Percentiles rank a stretch among this genome's conserved stretches.
Conservation (phyloP, 1,140 invertebrate genomes). For the Ectropis grisescens region DNA sequence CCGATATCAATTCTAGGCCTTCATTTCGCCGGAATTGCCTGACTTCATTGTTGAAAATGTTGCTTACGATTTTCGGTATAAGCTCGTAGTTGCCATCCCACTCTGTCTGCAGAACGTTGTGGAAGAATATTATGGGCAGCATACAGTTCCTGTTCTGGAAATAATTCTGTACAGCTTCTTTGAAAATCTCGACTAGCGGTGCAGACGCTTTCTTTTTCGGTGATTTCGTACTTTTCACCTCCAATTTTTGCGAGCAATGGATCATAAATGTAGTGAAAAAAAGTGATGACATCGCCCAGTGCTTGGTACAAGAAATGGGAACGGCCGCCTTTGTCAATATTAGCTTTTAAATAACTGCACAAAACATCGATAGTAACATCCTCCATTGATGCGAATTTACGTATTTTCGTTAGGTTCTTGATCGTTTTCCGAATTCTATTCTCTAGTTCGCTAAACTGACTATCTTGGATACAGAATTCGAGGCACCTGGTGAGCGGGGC, state of each 20-base stretch:
- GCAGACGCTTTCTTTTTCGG: conserved; percentile 41
- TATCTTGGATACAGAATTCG: conserved; percentile 77
- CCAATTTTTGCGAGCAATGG: conserved; percentile 70
- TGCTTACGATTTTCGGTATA: conserved; percentile 68
- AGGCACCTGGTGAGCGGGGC: conserved; percentile 74
- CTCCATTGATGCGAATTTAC: conserved; percentile 73
- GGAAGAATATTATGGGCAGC: conserved; percentile 75
- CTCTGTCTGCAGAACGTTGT: conserved; percentile 71
- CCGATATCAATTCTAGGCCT: conserved; percentile 73
- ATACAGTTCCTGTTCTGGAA: conserved; percentile 75
- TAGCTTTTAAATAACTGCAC: conserved; percentile 69
- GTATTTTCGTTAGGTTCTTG: conserved; percentile 73
- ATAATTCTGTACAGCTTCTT: conserved; percentile 69
- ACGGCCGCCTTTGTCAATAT: conserved; percentile 75
- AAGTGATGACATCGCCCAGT: conserved; percentile 75
- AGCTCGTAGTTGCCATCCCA: conserved; percentile 75
- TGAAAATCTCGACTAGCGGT: conserved; percentile 63
- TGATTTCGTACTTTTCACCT: conserved; percentile 21
- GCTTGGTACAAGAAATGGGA: conserved; percentile 76
- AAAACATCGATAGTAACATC: conserved; percentile 72
- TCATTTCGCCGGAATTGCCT: conserved; percentile 75
- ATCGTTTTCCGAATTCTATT: conserved; percentile 73
- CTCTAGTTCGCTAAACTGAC: conserved; percentile 77
- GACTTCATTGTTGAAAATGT: conserved; percentile 73
- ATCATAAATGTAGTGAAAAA: conserved; percentile 77